A percentile compares a stretch with the other conserved stretches of the same genome.
phyloP scores from a whole-genome alignment of 2,888 invertebrate genomes.

The Rotaria socialis region DNA sequence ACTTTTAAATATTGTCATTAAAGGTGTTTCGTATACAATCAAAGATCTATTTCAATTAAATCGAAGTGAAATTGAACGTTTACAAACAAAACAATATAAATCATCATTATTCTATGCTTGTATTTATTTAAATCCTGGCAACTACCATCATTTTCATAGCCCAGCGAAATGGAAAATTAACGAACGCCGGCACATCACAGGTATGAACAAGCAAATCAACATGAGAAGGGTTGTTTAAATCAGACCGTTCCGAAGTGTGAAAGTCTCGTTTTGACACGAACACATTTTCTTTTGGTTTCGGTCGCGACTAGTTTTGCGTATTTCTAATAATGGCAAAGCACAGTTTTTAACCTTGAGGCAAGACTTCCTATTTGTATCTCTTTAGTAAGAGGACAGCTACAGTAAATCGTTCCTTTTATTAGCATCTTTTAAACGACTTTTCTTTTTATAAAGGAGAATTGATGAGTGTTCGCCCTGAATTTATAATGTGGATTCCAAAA shows the following conservation, averaged over 20 bases:
- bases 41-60: conserved; percentile 34
- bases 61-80: neutral
- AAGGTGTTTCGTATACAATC: conserved; percentile 35
- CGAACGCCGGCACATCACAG: conserved; percentile 28
- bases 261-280: too few species aligned
- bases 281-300: too few species aligned
- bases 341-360: too few species aligned
- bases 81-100: neutral
- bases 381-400: too few species aligned
- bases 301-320: too few species aligned
- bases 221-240: too few species aligned
- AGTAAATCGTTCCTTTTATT: too few species aligned
- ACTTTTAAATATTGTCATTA: neutral
- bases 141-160: conserved; percentile 37
- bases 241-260: too few species aligned
- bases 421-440: too few species aligned
- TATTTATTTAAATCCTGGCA: conserved; percentile 24
- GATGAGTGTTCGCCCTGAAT: conserved; percentile 8
- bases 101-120: conserved; percentile 12
- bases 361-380: too few species aligned
- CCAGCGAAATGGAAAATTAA: neutral
- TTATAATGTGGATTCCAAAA: neutral
- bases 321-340: too few species aligned
- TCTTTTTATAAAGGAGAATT: neutral
- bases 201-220: neutral